A percentile compares a stretch with the other conserved stretches of the same genome.
Evolutionary conservation across 2,888 invertebrate genomes (phyloP).

Genomic region (Cartodere bifasciata): DNA sequence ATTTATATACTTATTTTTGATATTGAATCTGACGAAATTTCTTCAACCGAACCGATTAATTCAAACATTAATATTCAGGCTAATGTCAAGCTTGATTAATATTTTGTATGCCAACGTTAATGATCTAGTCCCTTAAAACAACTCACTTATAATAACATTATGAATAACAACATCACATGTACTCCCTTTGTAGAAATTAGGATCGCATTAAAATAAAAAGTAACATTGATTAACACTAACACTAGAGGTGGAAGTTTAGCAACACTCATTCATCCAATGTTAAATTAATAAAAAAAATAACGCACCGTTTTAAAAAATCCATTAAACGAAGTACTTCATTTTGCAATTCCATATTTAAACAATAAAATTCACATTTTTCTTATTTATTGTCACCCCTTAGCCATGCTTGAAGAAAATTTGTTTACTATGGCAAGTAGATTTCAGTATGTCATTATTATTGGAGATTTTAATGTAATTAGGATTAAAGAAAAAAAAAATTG

Average conservation of each 20-base stretch:
- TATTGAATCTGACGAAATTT: background rate
- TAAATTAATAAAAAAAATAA: background rate
- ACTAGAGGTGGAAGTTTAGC: slow-evolving; percentile 2
- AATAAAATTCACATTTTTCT: slow-evolving; percentile 4
- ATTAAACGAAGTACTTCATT: background rate
- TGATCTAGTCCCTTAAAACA: background rate
- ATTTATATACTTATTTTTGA: slow-evolving; percentile 4
- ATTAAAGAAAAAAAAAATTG: slow-evolving; percentile 3
- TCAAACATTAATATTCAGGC: too few relatives aligned
- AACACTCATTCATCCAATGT: slow-evolving; percentile 2
- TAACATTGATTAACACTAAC: slow-evolving; percentile 4
- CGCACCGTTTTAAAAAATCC: background rate
- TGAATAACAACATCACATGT: slow-evolving; percentile 2
- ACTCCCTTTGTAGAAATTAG: slow-evolving; percentile 1
- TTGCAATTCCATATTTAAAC: slow-evolving; percentile 3
- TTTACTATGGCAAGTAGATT: slow-evolving; percentile 1
- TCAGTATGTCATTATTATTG: slow-evolving; percentile 3
- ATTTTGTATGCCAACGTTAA: slow-evolving; percentile 5
- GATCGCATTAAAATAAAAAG: background rate
- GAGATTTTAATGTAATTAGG: slow-evolving; percentile 3
- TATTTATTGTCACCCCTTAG: slow-evolving; percentile 4
- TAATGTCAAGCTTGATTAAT: too few relatives aligned
- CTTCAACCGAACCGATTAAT: background rate
- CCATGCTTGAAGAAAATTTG: slow-evolving; percentile 2
- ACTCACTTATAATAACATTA: slow-evolving; percentile 1